Evolutionary conservation across 2,888 invertebrate genomes (phyloP).

Genomic region (Lomographa bimaculata): DNA sequence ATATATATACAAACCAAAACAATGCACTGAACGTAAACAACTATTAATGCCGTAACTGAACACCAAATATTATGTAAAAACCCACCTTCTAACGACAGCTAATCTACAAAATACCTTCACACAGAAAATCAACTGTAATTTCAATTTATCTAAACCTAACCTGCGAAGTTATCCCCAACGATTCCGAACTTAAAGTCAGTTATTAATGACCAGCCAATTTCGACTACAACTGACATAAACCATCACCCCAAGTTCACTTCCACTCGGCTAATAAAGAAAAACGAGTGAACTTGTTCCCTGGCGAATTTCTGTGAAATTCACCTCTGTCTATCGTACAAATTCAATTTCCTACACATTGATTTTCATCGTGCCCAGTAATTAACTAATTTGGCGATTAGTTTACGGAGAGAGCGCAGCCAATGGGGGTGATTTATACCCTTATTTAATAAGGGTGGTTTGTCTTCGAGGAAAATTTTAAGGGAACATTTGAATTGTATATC

Average conservation of each 20-base stretch:
- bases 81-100: too few species aligned
- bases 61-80: too few species aligned
- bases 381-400: slow-evolving; percentile 74
- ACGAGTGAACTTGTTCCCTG: slow-evolving; percentile 46
- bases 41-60: too few species aligned
- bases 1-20: too few species aligned
- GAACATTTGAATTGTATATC: too few species aligned
- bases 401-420: slow-evolving; percentile 57
- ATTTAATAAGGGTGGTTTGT: slow-evolving; percentile 46
- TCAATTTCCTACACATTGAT: slow-evolving; percentile 75
- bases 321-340: slow-evolving; percentile 61
- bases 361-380: slow-evolving; percentile 66
- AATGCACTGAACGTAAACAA: too few species aligned
- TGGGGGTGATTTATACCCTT: slow-evolving; percentile 61
- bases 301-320: slow-evolving; percentile 54
- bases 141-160: slow-evolving; percentile 10
- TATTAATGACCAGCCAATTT: slow-evolving; percentile 26
- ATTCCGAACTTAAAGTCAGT: slow-evolving; percentile 20
- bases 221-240: slow-evolving; percentile 41
- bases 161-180: slow-evolving; percentile 15
- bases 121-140: slow-evolving; percentile 1
- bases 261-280: slow-evolving; percentile 53
- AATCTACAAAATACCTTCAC: too few species aligned
- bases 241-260: slow-evolving; percentile 43
- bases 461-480: too few species aligned